Base-by-base conservation (phyloP, 1,140 invertebrate species). In the Euwallacea similis region DNA sequence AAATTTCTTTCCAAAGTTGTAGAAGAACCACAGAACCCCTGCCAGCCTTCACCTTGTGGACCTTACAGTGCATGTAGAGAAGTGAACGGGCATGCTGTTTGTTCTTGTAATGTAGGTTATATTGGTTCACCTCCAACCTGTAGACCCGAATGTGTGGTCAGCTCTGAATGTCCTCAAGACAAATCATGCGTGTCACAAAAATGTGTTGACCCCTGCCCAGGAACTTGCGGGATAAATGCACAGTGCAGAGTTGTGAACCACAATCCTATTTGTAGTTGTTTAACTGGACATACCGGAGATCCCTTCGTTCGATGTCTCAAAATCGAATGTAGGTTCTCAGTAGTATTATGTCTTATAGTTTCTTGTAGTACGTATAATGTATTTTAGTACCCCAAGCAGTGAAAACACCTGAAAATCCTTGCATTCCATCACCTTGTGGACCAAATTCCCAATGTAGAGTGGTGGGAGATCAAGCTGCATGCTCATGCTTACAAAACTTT, bases 201-300 rank as follows among this genome's bases (percentile, higher is more conserved):
- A 81, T 96, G 93, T 77, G 81, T 87, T 8, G 89, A 95, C 82
- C 93, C 93, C 7, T 95, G 93, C 81, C 87, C 88, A 8, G 90
- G 91, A 59, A 88, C 89, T 10, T 95, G 93, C 79, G 93, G 92
- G 42, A 75, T 88, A 11, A 90, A 93, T 75, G 93, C 93, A 0
- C 86, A 90, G 65, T 95, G 93, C 76, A 86, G 91, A 79, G 92
- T 93, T 8, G 87, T 94, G 10, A 93, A 92, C 72, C 93, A 95
- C 77, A 92, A 92, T 81, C 91, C 93, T 3, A 91, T 92, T 73
- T 94, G 93, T 80, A 91, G 87, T 74, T 92, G 91, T 77, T 84
- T 88, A 46, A 82, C 83, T 72, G 89, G 90, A 70, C 91, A 87
- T 76, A 90, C 88, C 16, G 93, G 93, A 72, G 90, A 95, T 88